Conservation (phyloP, 2,797 vertebrate species). For the Clarias platycephalus region DNA sequence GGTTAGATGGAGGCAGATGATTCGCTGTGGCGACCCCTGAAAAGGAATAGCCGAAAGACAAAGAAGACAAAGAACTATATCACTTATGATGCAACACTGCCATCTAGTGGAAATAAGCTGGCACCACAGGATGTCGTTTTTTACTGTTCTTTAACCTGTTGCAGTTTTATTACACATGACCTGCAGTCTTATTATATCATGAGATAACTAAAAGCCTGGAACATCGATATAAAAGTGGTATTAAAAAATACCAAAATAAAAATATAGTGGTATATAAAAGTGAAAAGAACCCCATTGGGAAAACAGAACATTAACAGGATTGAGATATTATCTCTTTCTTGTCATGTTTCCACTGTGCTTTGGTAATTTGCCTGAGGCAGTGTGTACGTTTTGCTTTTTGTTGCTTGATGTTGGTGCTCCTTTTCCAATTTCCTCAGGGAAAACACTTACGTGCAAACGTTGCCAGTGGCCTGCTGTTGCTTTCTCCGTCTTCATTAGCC, state of each 20-base stretch:
- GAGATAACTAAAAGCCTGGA: background rate
- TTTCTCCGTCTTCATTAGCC: slow-evolving; percentile 88
- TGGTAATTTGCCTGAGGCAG: background rate
- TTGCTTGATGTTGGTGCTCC: slow-evolving; percentile 6
- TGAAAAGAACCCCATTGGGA: background rate
- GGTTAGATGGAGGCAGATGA: too few species aligned
- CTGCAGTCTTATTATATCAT: too few species aligned
- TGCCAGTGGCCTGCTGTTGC: slow-evolving; percentile 79
- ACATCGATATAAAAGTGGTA: background rate
- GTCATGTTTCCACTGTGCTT: background rate
- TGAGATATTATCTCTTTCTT: background rate
- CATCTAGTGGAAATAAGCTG: slow-evolving; percentile 63
- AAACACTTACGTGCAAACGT: slow-evolving; percentile 85
- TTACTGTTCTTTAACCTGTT: background rate
- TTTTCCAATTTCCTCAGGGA: slow-evolving; percentile 19
- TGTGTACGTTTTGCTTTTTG: background rate
- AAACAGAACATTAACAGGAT: background rate
- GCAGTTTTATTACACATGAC: slow-evolving; percentile 3
- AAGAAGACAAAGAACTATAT: too few species aligned
- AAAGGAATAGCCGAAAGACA: too few species aligned
- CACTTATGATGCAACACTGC: slow-evolving; percentile 59
- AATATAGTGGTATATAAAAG: too few species aligned
- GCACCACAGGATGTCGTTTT: slow-evolving; percentile 23
- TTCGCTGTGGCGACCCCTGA: too few species aligned
- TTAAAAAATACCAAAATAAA: too few species aligned